Conservation (phyloP, 2,113 vertebrate genomes). For the Muscicapa adusta region DNA sequence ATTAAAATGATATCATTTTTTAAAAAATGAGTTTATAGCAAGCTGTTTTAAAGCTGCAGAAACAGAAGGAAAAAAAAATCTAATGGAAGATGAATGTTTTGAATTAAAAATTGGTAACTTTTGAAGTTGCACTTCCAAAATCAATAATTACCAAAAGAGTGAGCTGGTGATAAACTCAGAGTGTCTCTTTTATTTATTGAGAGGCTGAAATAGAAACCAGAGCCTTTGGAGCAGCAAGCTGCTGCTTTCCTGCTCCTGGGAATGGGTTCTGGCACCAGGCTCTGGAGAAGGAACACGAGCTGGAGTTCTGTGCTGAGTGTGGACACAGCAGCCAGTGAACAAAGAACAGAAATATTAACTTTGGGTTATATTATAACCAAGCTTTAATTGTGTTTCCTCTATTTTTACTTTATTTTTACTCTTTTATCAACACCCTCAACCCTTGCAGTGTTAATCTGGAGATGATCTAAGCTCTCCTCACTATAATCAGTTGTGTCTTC, state of each 20-base stretch:
- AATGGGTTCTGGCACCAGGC: not conserved
- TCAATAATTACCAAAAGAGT: not conserved
- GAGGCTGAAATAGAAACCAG: not conserved
- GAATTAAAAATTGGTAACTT: not conserved
- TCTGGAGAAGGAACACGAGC: not conserved
- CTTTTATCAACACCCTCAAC: not conserved
- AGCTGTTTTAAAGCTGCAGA: not conserved
- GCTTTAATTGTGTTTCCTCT: too few species aligned
- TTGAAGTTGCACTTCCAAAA: not conserved
- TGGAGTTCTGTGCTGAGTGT: not conserved
- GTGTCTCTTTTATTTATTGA: not conserved
- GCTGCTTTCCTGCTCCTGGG: not conserved
- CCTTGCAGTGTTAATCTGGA: not conserved
- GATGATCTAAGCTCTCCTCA: not conserved
- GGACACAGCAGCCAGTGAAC: not conserved
- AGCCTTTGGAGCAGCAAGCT: not conserved
- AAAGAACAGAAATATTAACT: not conserved
- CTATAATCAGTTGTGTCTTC: not conserved
- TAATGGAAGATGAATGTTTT: not conserved
- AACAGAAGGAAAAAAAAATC: accelerated
- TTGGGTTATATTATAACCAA: not conserved
- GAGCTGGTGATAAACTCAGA: not conserved
- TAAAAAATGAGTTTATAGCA: not conserved
- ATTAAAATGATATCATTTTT: not conserved
- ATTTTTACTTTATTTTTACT: not conserved